Evolutionary conservation across 2,113 vertebrate species (phyloP).

Genomic region (Himantopus leucocephalus): DNA sequence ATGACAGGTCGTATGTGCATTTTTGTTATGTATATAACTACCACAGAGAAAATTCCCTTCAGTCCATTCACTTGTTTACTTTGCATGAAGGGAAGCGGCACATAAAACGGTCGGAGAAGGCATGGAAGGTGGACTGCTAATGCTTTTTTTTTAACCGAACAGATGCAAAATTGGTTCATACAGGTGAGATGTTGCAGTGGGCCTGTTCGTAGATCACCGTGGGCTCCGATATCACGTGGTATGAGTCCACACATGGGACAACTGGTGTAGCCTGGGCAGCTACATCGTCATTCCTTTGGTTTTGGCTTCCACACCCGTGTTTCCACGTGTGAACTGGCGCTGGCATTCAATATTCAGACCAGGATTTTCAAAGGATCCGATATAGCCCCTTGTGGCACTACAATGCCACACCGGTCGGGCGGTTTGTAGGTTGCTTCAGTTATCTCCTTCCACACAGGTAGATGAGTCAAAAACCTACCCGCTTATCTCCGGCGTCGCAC

Average conservation of each 20-base stretch:
- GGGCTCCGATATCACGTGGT: not conserved
- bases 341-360: not conserved
- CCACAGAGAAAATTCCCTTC: not conserved
- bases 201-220: not conserved
- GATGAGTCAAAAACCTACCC: not conserved
- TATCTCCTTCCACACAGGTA: not conserved
- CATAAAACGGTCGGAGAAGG: not conserved
- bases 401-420: not conserved
- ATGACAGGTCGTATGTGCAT: not conserved
- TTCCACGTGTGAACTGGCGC: not conserved
- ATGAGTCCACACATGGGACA: accelerated
- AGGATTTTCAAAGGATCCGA: not conserved
- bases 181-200: not conserved
- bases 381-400: not conserved
- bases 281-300: not conserved
- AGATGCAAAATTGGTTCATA: not conserved
- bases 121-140: not conserved
- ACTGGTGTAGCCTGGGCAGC: not conserved
- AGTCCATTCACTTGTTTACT: not conserved
- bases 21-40: not conserved
- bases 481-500: not conserved
- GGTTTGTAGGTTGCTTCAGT: not conserved
- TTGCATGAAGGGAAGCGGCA: not conserved
- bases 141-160: not conserved
- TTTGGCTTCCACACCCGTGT: not conserved